Base-by-base conservation (phyloP, 1,140 invertebrate species). In the Parasteatoda tepidariorum region DNA sequence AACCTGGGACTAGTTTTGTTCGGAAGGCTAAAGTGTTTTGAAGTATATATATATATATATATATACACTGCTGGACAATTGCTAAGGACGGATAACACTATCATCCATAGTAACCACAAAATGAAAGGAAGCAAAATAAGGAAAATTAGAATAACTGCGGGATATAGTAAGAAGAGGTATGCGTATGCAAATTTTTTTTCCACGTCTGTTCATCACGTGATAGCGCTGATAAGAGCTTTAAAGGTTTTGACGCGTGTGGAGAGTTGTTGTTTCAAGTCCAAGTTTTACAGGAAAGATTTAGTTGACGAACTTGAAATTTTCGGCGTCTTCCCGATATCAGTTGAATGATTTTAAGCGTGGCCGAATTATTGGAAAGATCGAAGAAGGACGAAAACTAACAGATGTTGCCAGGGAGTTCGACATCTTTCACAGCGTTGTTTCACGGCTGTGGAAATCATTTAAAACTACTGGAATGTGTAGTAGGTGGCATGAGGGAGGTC, bases 381-480 rank as follows among this genome's bases (percentile, higher is more conserved):
- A 70, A 70, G 67, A 70, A 41, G 31, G 67, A 18, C 61, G 7
- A 64, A 64, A 70, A 48, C 38, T 48, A 41, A 70, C 67, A 70
- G 67, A 70, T 70, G 67, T 70, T 41, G n/a, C 67, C 33, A 41
- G 33, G 28, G 67, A 70, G 38, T 70, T 70, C 38, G 3, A 38
- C 38, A 70, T 70, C 38, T 3, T 34, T 24, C 33, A 41, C 3
- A 70, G n/a, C 24, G 3, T 48, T 70, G 67, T 70, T 70, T 70
- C 67, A 38, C 67, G n/a, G 2, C 31, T 70, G 33, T 70, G 31
- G 67, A 6, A 5, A 38, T 18, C 38, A 48, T 70, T 70, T 34
- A 38, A 70, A 70, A 48, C 67, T 22, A 24, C 15, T 70, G 33
- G 67, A 41, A 70, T 70, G 67, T 70, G 33, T 70, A 70, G 67